Evolutionary conservation across 2,797 vertebrate genomes (phyloP), one percentile per base, ranked within the genome.

Genomic region (Xiphophorus birchmanni): DNA sequence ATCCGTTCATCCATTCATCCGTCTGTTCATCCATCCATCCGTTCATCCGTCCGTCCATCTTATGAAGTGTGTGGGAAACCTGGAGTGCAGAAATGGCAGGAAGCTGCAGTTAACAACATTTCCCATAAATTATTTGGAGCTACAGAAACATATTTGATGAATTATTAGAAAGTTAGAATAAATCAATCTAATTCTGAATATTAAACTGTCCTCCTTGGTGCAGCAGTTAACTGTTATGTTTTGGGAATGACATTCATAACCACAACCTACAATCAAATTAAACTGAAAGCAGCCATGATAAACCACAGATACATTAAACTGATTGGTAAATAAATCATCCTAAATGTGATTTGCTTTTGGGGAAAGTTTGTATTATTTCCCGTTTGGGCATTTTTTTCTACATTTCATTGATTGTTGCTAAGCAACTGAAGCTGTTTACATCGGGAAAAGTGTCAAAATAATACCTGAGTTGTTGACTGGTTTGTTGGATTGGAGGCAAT

Each of bases 401-500:
- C 21, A 47, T 35, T 73, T 32, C 18, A 76, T 15, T 74, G 74
- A 74, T 81, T 65, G 77, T 85, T 88, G 84, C 81, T 84, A 79
- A 86, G 79, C 78, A 82, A 80, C 74, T 77, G 18, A 84, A 80
- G 54, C 32, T n/a, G 40, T 77, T 82, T 54, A n/a, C 60, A 56
- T 48, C 2, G 44, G 72, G 60, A 26, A 52, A 80, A 18, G 73
- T 77, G 76, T 84, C 2, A 54, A 13, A 11, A 80, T 80, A 85
- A 82, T 79, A 72, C 82, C 81, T 45, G 76, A 84, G 79, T 82
- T 89, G 81, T 91, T 90, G 87, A 89, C 82, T 87, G 77, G 82
- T 85, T 88, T 88, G 84, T 82, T 77, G 65, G 77, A 83, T 84
- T 74, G 85, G 81, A 81, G 74, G 78, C 79, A 81, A 86, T 91